Evolutionary conservation across 2,888 invertebrate genomes (phyloP), one percentile per base, ranked within the genome.

Genomic region (Lamellibrachia satsuma): DNA sequence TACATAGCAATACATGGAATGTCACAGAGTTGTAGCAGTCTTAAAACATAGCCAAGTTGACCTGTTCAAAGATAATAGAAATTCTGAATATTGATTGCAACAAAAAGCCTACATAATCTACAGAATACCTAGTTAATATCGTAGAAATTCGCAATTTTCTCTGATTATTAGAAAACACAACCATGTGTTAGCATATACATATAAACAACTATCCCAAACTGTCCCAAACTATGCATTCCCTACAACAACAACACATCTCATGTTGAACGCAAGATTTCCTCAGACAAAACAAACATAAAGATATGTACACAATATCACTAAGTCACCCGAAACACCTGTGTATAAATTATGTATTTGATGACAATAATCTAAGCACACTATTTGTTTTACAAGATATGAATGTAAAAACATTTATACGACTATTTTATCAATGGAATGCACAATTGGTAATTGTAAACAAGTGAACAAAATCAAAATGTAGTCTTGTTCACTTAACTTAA

Each of bases 171-270:
- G 22, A 75, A 75, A 75, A 75, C 75, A 75, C n/a, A 75, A 75
- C n/a, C 75, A 15, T 75, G 75, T 75, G 75, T 75, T 75, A 75
- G 75, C 75, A 75, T 75, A 75, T 75, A 75, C 15, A 75, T 75
- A 75, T 75, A 75, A 75, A 75, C 75, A 15, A 75, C 75, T 22
- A 3, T 75, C 75, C 75, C 75, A 75, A 75, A 75, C 22, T 6
- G 15, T 6, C 75, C 15, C n/a, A 75, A 22, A 55, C 22, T 75
- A 11, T 75, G 22, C 75, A 15, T 75, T 75, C 75, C 75, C 22
- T 6, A 15, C 22, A 75, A 15, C 75, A 22, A 15, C 6, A 39
- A 75, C 75, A 75, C 22, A 15, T 75, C 75, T 22, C 75, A 75
- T 75, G 22, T 7, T 22, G 15, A 75, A 15, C n/a, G n/a, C 22